Evolutionary conservation across 1,140 invertebrate genomes (phyloP), one percentile per base, ranked within the genome.

Genomic region (Hetaerina americana): DNA sequence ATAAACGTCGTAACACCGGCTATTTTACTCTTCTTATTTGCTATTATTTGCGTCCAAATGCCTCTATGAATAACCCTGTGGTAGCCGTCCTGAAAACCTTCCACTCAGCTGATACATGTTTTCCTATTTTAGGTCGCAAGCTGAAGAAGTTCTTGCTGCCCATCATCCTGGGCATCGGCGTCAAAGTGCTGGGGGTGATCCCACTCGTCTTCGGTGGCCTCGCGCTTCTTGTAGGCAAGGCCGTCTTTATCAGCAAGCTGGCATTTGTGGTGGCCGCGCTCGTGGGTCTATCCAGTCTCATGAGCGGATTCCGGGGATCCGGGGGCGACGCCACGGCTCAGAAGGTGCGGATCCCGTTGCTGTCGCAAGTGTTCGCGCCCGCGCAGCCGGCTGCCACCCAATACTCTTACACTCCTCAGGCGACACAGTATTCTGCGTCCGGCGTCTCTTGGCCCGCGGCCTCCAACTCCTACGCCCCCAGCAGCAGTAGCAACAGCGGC

Each of bases 61-160:
- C n/a, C n/a, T n/a, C n/a, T n/a, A n/a, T n/a, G n/a, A n/a, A n/a
- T n/a, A n/a, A n/a, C n/a, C n/a, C n/a, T n/a, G n/a, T n/a, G n/a
- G n/a, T n/a, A n/a, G n/a, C n/a, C n/a, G n/a, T n/a, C n/a, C n/a
- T n/a, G n/a, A n/a, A n/a, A n/a, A n/a, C n/a, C n/a, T n/a, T n/a
- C n/a, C n/a, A n/a, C n/a, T n/a, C n/a, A n/a, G n/a, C n/a, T n/a
- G n/a, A 8, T 40, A 6, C 31, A 40, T 40, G 31, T 40, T 40
- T 40, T 40, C 6, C 31, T 40, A 40, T 40, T 18, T 40, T 57
- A 57, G 85, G 88, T 72, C 87, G 89, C 0, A 90, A 90, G 77
- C 89, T 90, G 88, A 91, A 90, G 84, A 90, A 90, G 74, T 91
- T 91, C 89, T 90, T 92, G 87, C 85, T 87, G 25, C 90, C 90